Conservation (phyloP, 2,888 invertebrate genomes). For the Lypha dubia region DNA sequence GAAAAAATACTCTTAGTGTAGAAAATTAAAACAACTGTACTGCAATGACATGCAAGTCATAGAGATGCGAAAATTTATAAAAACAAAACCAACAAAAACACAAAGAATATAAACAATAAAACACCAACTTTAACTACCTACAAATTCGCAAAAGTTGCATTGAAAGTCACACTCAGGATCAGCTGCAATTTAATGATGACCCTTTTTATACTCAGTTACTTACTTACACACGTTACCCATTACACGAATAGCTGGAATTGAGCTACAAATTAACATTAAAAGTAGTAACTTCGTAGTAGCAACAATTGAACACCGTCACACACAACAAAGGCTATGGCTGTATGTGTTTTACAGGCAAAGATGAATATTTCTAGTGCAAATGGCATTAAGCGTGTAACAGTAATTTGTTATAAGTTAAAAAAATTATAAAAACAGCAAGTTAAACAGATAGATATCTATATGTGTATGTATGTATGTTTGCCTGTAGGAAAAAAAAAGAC, state of each 20-base stretch:
- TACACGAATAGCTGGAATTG: constrained; percentile 49
- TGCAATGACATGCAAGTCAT: constrained; percentile 66
- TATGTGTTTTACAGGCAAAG: neutral
- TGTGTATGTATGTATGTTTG: no score
- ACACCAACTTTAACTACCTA: no score
- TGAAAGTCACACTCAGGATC: constrained; percentile 59
- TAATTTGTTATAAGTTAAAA: constrained; percentile 62
- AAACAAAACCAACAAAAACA: constrained; percentile 17
- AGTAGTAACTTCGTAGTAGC: constrained; percentile 28
- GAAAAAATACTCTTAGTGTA: constrained; percentile 10
- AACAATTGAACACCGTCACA: constrained; percentile 31
- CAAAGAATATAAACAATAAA: constrained; percentile 28
- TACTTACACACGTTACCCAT: constrained; percentile 32
- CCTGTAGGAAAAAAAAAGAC: constrained; percentile 26
- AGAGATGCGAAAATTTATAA: constrained; percentile 33
- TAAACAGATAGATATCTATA: no score
- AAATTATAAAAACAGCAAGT: constrained; percentile 39
- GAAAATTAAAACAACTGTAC: constrained; percentile 51
- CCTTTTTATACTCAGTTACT: constrained; percentile 46
- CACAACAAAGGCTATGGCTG: neutral
- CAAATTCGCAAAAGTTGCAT: constrained; percentile 47
- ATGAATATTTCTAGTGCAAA: constrained; percentile 46
- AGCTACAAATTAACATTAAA: constrained; percentile 64
- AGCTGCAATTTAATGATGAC: constrained; percentile 60
- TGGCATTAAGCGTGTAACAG: constrained; percentile 66